A percentile compares a stretch with the other conserved stretches of the same genome.
phyloP scores from a whole-genome alignment of 2,113 vertebrate genomes.

The Thamnophis sirtalis region DNA sequence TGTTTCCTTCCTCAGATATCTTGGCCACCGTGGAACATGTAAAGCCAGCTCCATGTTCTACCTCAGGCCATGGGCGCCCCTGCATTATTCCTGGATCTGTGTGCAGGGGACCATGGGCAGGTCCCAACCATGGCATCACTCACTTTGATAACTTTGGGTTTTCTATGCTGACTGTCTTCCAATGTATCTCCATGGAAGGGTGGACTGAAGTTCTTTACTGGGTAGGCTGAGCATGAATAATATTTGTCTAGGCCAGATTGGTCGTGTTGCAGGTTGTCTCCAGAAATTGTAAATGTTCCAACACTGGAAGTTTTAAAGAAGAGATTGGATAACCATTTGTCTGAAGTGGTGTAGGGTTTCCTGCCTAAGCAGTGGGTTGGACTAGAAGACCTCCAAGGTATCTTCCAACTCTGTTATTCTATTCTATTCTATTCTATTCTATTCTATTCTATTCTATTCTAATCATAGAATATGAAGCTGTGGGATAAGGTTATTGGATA shows the following conservation, averaged over 20 bases:
- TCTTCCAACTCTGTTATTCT: no score
- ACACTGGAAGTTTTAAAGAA: no score
- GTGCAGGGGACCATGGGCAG: constrained; percentile 85
- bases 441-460: no score
- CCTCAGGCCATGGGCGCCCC: constrained; percentile 83
- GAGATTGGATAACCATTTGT: no score
- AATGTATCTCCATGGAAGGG: constrained; percentile 95
- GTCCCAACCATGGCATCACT: constrained; percentile 93
- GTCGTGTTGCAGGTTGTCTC: background rate
- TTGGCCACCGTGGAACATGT: constrained; percentile 78
- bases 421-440: no score
- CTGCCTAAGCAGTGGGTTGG: no score
- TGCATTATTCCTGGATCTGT: constrained; percentile 86
- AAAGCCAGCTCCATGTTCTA: constrained; percentile 85
- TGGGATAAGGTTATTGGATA: background rate
- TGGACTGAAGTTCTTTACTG: constrained; percentile 98
- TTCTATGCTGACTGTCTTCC: constrained; percentile 94
- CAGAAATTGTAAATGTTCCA: no score
- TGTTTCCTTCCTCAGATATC: constrained; percentile 71
- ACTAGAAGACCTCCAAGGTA: no score
- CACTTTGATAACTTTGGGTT: constrained; percentile 97
- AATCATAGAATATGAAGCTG: background rate
- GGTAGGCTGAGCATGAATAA: constrained; percentile 65
- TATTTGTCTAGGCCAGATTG: background rate
- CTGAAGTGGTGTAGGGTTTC: no score